Evolutionary conservation across 2,113 vertebrate species (phyloP).

Genomic region (Mesembrinibis cayennensis): DNA sequence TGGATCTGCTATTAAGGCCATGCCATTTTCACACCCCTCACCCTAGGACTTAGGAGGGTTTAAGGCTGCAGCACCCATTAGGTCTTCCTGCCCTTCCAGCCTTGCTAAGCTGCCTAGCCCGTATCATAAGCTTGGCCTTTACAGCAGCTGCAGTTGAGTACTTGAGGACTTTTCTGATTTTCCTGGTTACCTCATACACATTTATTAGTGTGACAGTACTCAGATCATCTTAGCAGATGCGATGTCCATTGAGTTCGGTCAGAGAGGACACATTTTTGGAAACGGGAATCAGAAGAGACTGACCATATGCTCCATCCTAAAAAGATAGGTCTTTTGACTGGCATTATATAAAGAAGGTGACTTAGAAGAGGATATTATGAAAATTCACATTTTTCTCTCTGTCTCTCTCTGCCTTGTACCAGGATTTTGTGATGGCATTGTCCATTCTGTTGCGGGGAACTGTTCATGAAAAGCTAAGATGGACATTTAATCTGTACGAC

Average conservation of each 20-base stretch:
- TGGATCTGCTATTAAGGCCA: background rate
- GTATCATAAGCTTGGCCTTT: background rate
- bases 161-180: background rate
- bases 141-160: background rate
- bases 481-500: slow-evolving; percentile 98
- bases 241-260: background rate
- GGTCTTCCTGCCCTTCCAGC: background rate
- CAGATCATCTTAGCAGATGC: background rate
- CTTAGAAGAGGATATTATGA: background rate
- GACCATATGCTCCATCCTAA: background rate
- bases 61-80: background rate
- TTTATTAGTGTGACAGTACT: background rate
- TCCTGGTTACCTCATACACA: background rate
- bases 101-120: background rate
- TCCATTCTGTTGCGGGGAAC: slow-evolving; percentile 91
- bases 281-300: background rate
- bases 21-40: background rate
- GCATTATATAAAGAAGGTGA: background rate
- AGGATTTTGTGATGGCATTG: slow-evolving; percentile 95
- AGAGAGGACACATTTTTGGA: background rate
- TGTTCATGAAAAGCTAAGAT: slow-evolving; percentile 91
- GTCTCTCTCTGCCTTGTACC: background rate
- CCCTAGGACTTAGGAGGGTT: background rate
- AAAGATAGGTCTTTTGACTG: background rate
- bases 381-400: background rate